Conservation (phyloP, 2,113 vertebrate species). For the Sciurus niger region DNA sequence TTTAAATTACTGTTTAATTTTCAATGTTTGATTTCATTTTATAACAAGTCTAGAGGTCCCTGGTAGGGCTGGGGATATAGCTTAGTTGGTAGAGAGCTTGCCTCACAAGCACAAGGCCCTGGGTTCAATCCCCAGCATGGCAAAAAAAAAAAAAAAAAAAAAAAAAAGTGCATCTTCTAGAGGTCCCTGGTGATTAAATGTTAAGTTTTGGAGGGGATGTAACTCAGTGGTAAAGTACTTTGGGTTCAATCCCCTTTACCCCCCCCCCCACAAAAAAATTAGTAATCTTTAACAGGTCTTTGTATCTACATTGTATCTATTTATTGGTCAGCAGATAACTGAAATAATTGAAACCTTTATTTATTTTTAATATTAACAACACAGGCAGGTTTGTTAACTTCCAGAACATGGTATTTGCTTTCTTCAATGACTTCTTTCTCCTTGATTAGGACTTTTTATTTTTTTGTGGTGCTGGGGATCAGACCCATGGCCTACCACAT, state of each 20-base stretch:
- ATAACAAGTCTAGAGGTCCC: not conserved
- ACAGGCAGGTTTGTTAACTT: not conserved
- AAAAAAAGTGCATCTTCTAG: not conserved
- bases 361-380: conserved; percentile 12
- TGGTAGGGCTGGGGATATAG: not conserved
- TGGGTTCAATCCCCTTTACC: too few species aligned
- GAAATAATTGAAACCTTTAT: not conserved
- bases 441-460: not conserved
- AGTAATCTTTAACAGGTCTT: not conserved
- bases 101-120: too few species aligned
- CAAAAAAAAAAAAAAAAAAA: too few species aligned
- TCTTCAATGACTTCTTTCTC: conserved; percentile 11
- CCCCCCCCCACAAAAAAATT: too few species aligned
- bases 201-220: not conserved
- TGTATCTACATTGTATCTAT: not conserved
- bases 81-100: too few species aligned
- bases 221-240: too few species aligned
- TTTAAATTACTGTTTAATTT: conserved; percentile 31
- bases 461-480: not conserved
- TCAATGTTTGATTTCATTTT: not conserved
- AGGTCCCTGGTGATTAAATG: not conserved
- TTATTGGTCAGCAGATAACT: not conserved
- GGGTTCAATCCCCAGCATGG: too few species aligned
- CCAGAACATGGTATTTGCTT: conserved; percentile 40
- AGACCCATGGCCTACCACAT: not conserved